These are phyloP conservation scores for Onchidella celtica DNA, from an alignment of 2,888 invertebrate genomes.

Conservation along the genomic window DNA sequence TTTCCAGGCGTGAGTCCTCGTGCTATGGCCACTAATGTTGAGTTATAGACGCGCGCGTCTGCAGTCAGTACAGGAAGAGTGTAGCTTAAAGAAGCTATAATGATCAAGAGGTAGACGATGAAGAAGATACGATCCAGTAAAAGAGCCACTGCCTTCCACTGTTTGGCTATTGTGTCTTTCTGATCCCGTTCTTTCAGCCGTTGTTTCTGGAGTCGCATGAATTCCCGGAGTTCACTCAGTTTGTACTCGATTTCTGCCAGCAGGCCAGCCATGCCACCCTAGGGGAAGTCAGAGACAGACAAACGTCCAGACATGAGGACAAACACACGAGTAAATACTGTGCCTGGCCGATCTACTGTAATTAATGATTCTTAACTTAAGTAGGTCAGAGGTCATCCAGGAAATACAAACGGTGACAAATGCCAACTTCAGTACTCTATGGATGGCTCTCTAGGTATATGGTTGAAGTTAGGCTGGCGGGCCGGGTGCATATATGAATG, in stretches of 20 bases:
- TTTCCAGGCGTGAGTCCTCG: no score
- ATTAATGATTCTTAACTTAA: no score
- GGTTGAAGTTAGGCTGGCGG: no score
- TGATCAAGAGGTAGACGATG: constrained; percentile 73
- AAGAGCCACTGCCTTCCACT: constrained; percentile 78
- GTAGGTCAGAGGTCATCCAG: no score
- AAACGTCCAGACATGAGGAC: no score
- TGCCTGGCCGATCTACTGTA: no score
- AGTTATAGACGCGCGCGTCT: not conserved
- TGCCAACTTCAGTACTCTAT: no score
- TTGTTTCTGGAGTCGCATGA: constrained; percentile 64
- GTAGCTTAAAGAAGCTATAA: constrained; percentile 70
- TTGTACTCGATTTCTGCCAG: constrained; percentile 65
- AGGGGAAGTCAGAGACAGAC: no score
- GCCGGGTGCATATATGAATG: no score
- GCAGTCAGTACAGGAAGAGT: constrained; percentile 59
- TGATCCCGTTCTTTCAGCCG: constrained; percentile 73
- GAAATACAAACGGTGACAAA: no score
- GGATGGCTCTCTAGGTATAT: no score
- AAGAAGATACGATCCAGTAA: constrained; percentile 78
- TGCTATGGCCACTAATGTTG: not conserved
- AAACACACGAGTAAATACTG: no score
- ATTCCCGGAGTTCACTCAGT: constrained; percentile 66
- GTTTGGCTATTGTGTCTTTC: constrained; percentile 71
- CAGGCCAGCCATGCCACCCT: constrained; percentile 18